Evolutionary conservation across 2,113 vertebrate genomes (phyloP).

Genomic region (Bubo bubo): DNA sequence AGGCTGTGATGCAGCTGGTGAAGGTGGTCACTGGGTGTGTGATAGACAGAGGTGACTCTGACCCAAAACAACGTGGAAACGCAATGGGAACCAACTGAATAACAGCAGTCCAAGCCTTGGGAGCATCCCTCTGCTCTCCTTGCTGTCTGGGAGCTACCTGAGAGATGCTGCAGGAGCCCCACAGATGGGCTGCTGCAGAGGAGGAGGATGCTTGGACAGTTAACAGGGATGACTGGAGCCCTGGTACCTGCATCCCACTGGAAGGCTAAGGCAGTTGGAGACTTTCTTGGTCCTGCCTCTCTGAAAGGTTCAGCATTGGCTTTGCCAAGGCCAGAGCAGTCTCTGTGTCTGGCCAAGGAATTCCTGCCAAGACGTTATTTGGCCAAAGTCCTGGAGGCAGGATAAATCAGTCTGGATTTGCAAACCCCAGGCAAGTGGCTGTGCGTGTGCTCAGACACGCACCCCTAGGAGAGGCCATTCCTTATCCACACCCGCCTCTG

Average conservation of each 20-base stretch:
- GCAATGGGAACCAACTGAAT: neutral
- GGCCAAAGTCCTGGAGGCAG: conserved; percentile 28
- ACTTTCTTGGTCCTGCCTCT: neutral
- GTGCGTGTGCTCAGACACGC: neutral
- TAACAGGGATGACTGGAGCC: neutral
- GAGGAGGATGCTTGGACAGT: neutral
- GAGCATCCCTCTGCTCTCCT: neutral
- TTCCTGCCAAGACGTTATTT: conserved; percentile 36
- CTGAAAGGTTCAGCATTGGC: neutral
- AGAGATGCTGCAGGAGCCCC: neutral
- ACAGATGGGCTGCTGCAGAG: fast-evolving
- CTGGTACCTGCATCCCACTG: neutral
- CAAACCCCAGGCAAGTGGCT: neutral
- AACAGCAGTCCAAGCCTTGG: neutral
- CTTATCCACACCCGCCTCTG: neutral
- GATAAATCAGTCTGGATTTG: conserved; percentile 32
- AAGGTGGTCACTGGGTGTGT: neutral
- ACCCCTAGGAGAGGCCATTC: neutral
- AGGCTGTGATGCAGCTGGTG: neutral
- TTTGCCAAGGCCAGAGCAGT: conserved; percentile 18
- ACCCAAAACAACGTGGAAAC: neutral
- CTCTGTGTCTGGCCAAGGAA: conserved; percentile 10
- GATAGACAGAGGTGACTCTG: neutral
- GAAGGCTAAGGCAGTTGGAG: neutral
- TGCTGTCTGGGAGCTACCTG: fast-evolving